Base-by-base conservation (phyloP, 2,113 vertebrate species). In the Oplegnathus fasciatus region DNA sequence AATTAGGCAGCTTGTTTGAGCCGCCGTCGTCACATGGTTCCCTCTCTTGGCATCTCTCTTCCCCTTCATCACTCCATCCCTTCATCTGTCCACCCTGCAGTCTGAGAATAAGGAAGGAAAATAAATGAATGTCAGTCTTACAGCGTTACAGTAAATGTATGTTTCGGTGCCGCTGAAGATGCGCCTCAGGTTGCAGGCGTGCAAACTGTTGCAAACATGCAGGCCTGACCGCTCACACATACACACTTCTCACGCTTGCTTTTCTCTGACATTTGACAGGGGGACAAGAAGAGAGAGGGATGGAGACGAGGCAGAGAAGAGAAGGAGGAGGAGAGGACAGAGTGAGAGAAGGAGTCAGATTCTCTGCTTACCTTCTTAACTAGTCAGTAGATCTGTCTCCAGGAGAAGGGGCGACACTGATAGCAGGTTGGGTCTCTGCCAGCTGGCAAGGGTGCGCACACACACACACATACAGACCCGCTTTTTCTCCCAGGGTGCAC, bases 1-100 rank as follows among this genome's bases (percentile, higher is more conserved):
- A 95, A 95, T 95, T 95, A 95, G 90, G 78, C 85, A 80, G 73
- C 85, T 62, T 86, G 83, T 94, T 90, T 92, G 88, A 93, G 80
- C 65, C 32, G 55, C 72, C 60, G 55, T 20, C 78, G 44, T 89
- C 90, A 87, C 91, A 89, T 85, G 84, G 67, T 70, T 86, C 71
- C 82, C 81, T 87, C 83, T 80, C 82, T 82, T 80, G 88, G 86
- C 72, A 54, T 80, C 62, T 4, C 52, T 78, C 84, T 82, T 78
- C 54, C 50, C 77, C 78, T 94, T 91, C 86, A 91, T 90, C 85
- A 17, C 77, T 26, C 77, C 73, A 68, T 85, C 89, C 74, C 82
- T 88, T 88, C 77, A 89, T 93, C 88, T 86, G 84, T 81, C 87
- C 71, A 71, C 78, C 88, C 85, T 65, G 81, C 85, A 69, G 85